Evolutionary conservation across 1,140 invertebrate species (phyloP).

Genomic region (Yoshiicerus persimilis): DNA sequence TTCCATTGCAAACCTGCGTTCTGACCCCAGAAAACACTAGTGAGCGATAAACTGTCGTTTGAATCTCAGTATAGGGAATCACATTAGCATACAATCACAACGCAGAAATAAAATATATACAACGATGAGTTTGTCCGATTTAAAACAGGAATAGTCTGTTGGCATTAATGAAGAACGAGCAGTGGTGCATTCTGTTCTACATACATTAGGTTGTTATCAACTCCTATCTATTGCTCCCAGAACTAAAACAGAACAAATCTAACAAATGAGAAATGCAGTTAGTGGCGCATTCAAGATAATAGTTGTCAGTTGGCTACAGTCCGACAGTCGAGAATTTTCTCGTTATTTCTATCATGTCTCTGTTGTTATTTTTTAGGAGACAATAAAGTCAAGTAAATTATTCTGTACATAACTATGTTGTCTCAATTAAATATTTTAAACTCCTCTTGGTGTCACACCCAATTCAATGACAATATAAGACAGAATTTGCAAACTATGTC

Average conservation of each 20-base stretch:
- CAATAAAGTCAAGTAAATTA: neutral
- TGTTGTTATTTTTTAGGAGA: neutral
- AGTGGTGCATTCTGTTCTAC: neutral
- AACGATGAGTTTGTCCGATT: neutral
- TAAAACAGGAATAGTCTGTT: neutral
- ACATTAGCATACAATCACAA: neutral
- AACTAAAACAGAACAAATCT: neutral
- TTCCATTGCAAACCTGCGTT: neutral
- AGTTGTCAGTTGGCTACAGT: neutral
- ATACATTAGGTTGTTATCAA: neutral
- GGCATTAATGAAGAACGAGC: neutral
- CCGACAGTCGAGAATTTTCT: neutral
- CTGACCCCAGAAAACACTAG: neutral
- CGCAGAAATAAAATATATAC: neutral
- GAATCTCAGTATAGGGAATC: neutral
- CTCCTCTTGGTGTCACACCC: neutral
- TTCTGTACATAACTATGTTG: neutral
- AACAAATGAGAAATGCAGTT: constrained; percentile 4
- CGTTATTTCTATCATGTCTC: neutral
- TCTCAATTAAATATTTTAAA: neutral
- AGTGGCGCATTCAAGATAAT: constrained; percentile 5
- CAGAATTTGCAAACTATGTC: neutral
- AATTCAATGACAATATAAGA: neutral
- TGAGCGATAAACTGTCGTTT: neutral
- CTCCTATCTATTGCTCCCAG: neutral